Evolutionary conservation across 2,888 invertebrate species (phyloP).

Genomic region (Linnaemya vulpina): DNA sequence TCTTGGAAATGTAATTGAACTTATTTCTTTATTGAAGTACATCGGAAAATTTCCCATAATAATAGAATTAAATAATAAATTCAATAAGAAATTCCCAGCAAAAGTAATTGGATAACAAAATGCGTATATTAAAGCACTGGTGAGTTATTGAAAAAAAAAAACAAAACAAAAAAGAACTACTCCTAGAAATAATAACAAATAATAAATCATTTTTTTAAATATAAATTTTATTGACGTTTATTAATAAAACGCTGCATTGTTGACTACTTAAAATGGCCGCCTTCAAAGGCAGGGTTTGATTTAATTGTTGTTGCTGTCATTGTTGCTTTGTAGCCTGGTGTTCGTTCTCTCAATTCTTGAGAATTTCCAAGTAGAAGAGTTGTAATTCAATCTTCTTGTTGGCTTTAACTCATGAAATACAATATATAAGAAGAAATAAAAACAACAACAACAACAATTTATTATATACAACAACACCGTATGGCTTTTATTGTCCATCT

Average conservation of each 20-base stretch:
- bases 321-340: background rate
- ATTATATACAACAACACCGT: background rate
- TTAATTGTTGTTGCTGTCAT: background rate
- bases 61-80: constrained; percentile 41
- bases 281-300: background rate
- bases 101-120: constrained; percentile 70
- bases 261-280: constrained; percentile 17
- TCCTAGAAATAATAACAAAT: constrained; percentile 14
- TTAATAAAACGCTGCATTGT: constrained; percentile 26
- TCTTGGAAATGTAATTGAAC: constrained; percentile 49
- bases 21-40: background rate
- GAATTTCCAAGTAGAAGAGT: constrained; percentile 27
- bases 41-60: constrained; percentile 22
- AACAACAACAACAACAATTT: no score
- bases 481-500: constrained; percentile 19
- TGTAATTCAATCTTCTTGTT: constrained; percentile 44
- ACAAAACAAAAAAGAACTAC: no score
- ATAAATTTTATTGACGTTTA: background rate
- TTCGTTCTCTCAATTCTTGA: constrained; percentile 13
- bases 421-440: background rate
- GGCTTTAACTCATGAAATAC: background rate
- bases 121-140: constrained; percentile 79
- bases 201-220: background rate
- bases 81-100: constrained; percentile 19
- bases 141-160: constrained; percentile 68